A percentile compares a stretch with the other conserved stretches of the same genome.
Conservation (phyloP, 2,797 vertebrate genomes). For the Channa striata region DNA sequence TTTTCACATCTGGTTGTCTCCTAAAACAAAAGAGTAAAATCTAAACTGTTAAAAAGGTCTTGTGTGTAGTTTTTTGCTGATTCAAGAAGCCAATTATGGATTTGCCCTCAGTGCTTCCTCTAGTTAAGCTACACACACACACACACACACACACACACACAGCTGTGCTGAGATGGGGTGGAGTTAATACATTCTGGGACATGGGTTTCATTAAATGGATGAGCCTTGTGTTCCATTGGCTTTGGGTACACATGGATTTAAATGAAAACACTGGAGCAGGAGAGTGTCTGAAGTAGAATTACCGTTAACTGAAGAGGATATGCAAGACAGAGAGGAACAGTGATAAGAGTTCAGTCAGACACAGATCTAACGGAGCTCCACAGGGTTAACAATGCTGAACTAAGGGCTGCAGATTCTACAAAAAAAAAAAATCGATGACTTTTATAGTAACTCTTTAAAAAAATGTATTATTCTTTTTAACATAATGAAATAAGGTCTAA, state of each 20-base stretch:
- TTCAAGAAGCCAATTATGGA: conserved; percentile 48
- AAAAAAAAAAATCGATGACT: background rate
- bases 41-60: background rate
- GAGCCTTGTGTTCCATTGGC: conserved; percentile 55
- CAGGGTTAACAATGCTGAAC: background rate
- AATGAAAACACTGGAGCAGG: conserved; percentile 44
- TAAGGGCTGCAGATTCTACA: background rate
- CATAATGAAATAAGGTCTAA: too few species aligned
- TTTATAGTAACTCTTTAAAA: too few species aligned
- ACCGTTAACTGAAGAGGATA: conserved; percentile 87
- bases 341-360: conserved; percentile 64
- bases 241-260: conserved; percentile 51
- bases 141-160: conserved; percentile 43
- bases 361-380: background rate
- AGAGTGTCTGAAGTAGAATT: conserved; percentile 79
- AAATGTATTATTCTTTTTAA: too few species aligned
- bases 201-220: conserved; percentile 56
- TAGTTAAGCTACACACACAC: conserved; percentile 28
- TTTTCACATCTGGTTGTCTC: background rate
- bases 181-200: conserved; percentile 51
- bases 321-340: conserved; percentile 79
- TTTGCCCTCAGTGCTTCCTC: conserved; percentile 79
- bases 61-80: background rate
- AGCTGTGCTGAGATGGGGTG: conserved; percentile 56
- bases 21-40: background rate